A percentile compares a stretch with the other conserved stretches of the same genome.
These are phyloP conservation scores for Galemys pyrenaicus DNA, from an alignment of 2,113 vertebrate genomes.

Conservation along the genomic window DNA sequence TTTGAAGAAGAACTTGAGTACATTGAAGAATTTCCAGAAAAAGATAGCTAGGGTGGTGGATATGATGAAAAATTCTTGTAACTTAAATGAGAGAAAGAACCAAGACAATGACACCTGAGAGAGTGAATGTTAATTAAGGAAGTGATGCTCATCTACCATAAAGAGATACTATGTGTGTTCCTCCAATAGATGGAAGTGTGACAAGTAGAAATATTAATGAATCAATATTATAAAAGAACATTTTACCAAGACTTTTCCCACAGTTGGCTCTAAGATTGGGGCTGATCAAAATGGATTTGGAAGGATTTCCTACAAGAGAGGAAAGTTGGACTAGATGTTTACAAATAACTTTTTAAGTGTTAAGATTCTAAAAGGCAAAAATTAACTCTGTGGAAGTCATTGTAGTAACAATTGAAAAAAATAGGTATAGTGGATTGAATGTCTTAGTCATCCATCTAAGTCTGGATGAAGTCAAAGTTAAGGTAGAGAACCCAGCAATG, in stretches of 20 bases:
- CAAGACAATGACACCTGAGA: background rate
- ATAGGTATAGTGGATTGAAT: background rate
- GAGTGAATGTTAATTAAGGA: conserved; percentile 1
- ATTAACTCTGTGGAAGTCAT: background rate
- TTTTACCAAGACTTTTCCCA: background rate
- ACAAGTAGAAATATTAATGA: background rate
- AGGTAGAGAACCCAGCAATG: background rate
- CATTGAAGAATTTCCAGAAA: background rate
- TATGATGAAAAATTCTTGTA: background rate
- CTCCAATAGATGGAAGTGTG: background rate
- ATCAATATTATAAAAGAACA: background rate
- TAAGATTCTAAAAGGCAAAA: background rate
- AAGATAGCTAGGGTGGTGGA: background rate
- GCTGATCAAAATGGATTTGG: background rate
- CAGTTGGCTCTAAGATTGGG: background rate
- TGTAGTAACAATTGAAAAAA: background rate
- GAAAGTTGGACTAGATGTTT: background rate
- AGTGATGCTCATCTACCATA: background rate
- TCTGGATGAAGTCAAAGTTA: background rate
- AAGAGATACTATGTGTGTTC: background rate
- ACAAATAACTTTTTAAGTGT: background rate
- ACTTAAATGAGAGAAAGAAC: background rate
- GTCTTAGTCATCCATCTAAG: background rate
- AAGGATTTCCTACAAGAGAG: background rate
- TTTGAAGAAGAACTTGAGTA: background rate